Evolutionary conservation across 2,113 vertebrate genomes (phyloP), one percentile per base, ranked within the genome.

Genomic region (Chloropsis hardwickii): DNA sequence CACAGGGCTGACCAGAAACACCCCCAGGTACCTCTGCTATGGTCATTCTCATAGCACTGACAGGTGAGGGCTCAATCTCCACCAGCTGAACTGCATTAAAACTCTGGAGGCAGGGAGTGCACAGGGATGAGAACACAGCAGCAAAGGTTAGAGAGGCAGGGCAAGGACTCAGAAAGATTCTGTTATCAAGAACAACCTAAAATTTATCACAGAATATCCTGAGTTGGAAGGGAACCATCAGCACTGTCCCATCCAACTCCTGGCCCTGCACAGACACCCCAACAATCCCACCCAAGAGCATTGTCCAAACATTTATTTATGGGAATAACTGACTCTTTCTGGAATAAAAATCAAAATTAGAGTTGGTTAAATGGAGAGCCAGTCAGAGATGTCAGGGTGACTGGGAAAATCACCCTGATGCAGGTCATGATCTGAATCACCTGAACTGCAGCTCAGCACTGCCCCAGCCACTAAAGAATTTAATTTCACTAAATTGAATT

Each of bases 31-130:
- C 99, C 99, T 99, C 99, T 94, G 99, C 99, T 98, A 99, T 98
- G 95, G 99, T 99, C 99, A 99, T 99, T 99, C 99, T 98, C 99
- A 99, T 98, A 98, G 99, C 99, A 99, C 99, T 99, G 98, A 99
- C 98, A 96, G 99, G 99, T 96, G 99, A 99, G 93, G 99, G 99
- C 97, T 99, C 99, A 98, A 99, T 99, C 97, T 99, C 99, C 99
- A 99, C 99, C 99, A 99, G 98, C 93, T 98, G 99, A 97, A 99
- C 98, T n/a, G 98, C 98, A 96, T 98, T 98, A 98, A 99, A 98
- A 97, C 98, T 99, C 99, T 99, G 98, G 97, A 97, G 54, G 97
- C 94, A 92, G 96, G 96, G 92, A 97, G 77, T 76, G 97, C 97
- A 90, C 92, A 90, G 95, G 95, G 95, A 97, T 64, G 96, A 92